Percentiles rank a stretch among this genome's conserved stretches.
Conservation (phyloP, 2,888 invertebrate genomes). For the Sphaeridia pumilis region DNA sequence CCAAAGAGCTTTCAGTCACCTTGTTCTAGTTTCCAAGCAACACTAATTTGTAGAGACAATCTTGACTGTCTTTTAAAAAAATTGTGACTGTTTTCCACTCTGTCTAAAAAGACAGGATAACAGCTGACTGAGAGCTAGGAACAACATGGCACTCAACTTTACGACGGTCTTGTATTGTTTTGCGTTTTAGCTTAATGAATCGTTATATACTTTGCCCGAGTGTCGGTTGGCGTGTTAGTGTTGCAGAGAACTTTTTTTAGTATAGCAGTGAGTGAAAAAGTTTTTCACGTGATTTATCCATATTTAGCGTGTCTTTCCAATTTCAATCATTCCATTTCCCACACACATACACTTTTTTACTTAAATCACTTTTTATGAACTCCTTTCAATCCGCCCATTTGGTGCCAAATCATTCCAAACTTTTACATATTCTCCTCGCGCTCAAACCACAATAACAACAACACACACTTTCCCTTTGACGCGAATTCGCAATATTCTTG, state of each 20-base stretch:
- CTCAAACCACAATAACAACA: too few species aligned
- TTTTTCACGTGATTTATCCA: slow-evolving; percentile 32
- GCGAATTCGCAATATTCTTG: too few species aligned
- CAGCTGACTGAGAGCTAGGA: too few species aligned
- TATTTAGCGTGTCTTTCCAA: slow-evolving; percentile 35
- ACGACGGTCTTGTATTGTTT: background rate
- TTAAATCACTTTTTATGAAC: background rate
- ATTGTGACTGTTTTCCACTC: background rate
- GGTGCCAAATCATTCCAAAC: too few species aligned
- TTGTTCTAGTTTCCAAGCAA: background rate
- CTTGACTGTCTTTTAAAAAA: background rate
- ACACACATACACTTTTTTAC: slow-evolving; percentile 2
- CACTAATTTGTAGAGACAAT: background rate
- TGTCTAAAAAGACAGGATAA: too few species aligned
- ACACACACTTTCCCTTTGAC: too few species aligned
- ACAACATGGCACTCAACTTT: background rate
- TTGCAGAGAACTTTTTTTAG: slow-evolving; percentile 7
- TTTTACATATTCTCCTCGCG: too few species aligned
- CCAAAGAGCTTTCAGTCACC: background rate
- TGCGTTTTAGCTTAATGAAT: slow-evolving; percentile 1
- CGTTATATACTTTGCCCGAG: slow-evolving; percentile 4
- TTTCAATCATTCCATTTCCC: slow-evolving; percentile 35
- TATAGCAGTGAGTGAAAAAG: slow-evolving; percentile 14
- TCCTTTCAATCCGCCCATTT: background rate
- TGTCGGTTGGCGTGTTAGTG: slow-evolving; percentile 19